Conservation (phyloP, 2,113 vertebrate genomes). For the Cinclus mexicanus region DNA sequence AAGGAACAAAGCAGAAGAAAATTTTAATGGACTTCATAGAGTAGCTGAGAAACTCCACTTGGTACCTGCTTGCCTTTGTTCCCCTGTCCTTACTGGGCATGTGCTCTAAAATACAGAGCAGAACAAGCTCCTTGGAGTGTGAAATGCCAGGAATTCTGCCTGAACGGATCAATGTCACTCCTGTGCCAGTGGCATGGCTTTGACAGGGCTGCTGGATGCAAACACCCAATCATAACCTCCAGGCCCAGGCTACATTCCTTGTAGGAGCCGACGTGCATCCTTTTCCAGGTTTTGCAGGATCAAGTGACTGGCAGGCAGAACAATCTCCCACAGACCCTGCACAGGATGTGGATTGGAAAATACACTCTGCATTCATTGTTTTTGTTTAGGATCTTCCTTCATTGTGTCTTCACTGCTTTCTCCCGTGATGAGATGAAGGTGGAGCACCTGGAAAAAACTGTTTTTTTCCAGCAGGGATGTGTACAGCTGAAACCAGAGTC, state of each 20-base stretch:
- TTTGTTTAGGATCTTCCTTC: not conserved
- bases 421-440: not conserved
- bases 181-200: not conserved
- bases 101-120: not conserved
- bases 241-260: not conserved
- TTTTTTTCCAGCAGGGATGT: not conserved
- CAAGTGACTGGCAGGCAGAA: not conserved
- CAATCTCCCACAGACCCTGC: not conserved
- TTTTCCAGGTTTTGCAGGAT: not conserved
- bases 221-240: not conserved
- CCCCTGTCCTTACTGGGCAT: not conserved
- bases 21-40: constrained; percentile 12
- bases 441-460: not conserved
- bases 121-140: not conserved
- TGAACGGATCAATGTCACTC: fast-evolving
- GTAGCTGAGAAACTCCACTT: not conserved
- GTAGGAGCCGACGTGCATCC: not conserved
- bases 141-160: not conserved
- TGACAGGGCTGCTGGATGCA: not conserved
- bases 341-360: not conserved
- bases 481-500: not conserved
- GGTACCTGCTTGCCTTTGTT: not conserved
- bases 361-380: not conserved
- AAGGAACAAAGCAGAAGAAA: constrained; percentile 34
- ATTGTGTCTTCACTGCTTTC: not conserved